Base-by-base conservation (phyloP, 1,140 invertebrate genomes). In the Trachymyrmex septentrionalis region DNA sequence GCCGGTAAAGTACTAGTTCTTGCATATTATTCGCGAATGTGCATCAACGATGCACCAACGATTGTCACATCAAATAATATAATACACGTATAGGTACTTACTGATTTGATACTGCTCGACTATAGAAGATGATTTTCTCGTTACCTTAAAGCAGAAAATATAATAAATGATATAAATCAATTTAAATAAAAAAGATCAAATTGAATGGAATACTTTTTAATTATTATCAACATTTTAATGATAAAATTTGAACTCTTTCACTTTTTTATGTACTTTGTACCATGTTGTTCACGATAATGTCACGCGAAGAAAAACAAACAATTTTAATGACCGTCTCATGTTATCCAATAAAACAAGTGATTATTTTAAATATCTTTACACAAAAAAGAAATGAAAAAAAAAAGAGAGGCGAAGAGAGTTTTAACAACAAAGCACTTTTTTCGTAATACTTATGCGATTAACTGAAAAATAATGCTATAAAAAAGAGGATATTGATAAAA, bases 151-250 rank as follows among this genome's bases (percentile, higher is more conserved):
- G n/a, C 48, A n/a, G n/a, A 44, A 66, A 76, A 4, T 55, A n/a
- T 21, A 55, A 85, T 66, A 66, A 85, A 55, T 34, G 14, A 59
- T 69, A 66, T 78, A 78, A 66, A 85, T 66, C 34, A 84, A 84
- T 34, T 66, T 2, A 7, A 9, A 66, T 66, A 10, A 2, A 44
- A 78, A 77, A 78, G 27, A 34, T 34, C 30, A 34, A 34, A 34
- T 34, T 34, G 30, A 34, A 55, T n/a, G 48, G 3, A 44, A 38
- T 38, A 7, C 27, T 61, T 77, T 64, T 50, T 30, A 55, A 10
- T 66, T 59, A 24, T 59, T 57, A 12, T 27, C 14, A 27, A 38
- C 5, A 55, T 14, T 72, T 72, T 48, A 21, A 24, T 16, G 50
- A 55, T 57, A 21, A 84, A 73, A 84, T 27, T 82, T 50, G 4